phyloP scores from a whole-genome alignment of 2,888 invertebrate genomes.

The Hydropsyche betteni region DNA sequence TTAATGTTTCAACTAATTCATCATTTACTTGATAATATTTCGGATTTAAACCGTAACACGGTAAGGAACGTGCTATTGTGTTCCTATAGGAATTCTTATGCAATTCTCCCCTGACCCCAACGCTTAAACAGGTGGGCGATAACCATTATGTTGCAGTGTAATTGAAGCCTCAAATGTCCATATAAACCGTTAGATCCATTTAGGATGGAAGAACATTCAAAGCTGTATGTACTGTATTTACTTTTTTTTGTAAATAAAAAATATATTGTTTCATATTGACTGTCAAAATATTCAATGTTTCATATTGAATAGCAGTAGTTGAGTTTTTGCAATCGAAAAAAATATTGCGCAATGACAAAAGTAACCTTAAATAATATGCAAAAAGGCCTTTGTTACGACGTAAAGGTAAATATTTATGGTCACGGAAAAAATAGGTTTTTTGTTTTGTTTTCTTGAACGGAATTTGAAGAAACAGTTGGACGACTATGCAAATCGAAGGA shows the following conservation, averaged over 20 bases:
- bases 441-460: slow-evolving; percentile 10
- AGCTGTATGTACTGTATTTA: too few relatives aligned
- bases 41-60: neutral
- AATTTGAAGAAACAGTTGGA: slow-evolving; percentile 26
- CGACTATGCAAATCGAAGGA: slow-evolving; percentile 29
- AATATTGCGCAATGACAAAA: too few relatives aligned
- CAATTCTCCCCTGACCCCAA: slow-evolving; percentile 13
- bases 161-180: slow-evolving; percentile 35
- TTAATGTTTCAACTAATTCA: slow-evolving; percentile 19
- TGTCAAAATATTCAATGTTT: too few relatives aligned
- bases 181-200: slow-evolving; percentile 20
- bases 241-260: too few relatives aligned
- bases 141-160: slow-evolving; percentile 47
- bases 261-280: too few relatives aligned
- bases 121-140: slow-evolving; percentile 49
- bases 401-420: slow-evolving; percentile 20
- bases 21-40: neutral
- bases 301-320: too few relatives aligned
- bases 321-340: too few relatives aligned
- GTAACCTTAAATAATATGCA: too few relatives aligned
- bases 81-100: slow-evolving; percentile 16
- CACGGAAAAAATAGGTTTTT: slow-evolving; percentile 12
- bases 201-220: neutral
- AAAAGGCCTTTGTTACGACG: too few relatives aligned
- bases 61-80: neutral